These are phyloP conservation scores for Invenusta paracnida DNA, from an alignment of 2,888 invertebrate genomes.

Conservation along the genomic window DNA sequence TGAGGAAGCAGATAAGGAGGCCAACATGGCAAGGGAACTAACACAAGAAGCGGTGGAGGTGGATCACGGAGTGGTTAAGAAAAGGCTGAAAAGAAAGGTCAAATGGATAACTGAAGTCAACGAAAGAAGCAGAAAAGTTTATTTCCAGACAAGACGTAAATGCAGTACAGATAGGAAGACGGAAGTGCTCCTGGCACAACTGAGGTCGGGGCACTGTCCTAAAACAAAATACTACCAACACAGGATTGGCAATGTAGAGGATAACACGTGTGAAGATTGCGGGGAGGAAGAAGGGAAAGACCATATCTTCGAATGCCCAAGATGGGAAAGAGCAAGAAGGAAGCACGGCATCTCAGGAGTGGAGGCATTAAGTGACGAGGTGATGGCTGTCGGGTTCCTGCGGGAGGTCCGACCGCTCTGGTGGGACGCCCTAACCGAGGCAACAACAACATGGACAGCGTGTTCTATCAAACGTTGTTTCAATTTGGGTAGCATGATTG, in stretches of 20 bases:
- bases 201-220: constrained; percentile 1
- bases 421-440: neutral
- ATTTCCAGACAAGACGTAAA: neutral
- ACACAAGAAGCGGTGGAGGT: neutral
- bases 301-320: neutral
- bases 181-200: neutral
- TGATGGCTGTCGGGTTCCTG: neutral
- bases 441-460: neutral
- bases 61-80: neutral
- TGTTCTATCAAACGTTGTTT: too few relatives aligned
- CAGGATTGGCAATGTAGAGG: neutral
- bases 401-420: neutral
- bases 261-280: neutral
- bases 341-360: too few relatives aligned
- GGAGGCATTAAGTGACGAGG: neutral
- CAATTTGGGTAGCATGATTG: too few relatives aligned
- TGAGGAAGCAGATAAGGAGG: constrained; percentile 12
- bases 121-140: neutral
- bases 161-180: neutral
- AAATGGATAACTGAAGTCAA: neutral
- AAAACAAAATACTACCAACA: neutral
- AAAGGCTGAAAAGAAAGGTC: neutral
- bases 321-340: neutral
- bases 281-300: neutral
- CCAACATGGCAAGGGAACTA: neutral